Evolutionary conservation across 1,140 invertebrate species (phyloP).

Genomic region (Grapholita molesta): DNA sequence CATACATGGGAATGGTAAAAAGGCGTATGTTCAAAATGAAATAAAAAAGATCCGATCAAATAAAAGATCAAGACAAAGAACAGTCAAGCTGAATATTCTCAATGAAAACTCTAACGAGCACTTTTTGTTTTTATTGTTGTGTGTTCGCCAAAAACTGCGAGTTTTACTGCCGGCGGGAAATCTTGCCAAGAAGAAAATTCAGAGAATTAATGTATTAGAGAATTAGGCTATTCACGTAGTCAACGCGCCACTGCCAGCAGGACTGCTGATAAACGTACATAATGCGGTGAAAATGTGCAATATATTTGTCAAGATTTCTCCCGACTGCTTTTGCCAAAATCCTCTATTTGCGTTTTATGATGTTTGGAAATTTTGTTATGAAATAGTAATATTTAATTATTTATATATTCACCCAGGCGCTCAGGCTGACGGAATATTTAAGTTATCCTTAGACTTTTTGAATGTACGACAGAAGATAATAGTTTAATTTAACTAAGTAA

Average conservation of each 20-base stretch:
- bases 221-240: neutral
- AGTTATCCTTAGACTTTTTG: too few species aligned
- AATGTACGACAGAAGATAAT: too few species aligned
- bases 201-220: neutral
- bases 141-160: neutral
- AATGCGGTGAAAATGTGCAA: neutral
- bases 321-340: neutral
- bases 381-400: too few species aligned
- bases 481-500: too few species aligned
- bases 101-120: neutral
- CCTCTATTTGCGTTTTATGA: neutral
- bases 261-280: neutral
- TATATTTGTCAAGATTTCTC: neutral
- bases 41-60: too few species aligned
- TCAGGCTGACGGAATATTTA: too few species aligned
- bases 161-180: neutral
- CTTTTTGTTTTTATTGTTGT: neutral
- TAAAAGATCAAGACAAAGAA: too few species aligned
- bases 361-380: too few species aligned
- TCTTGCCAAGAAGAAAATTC: neutral
- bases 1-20: too few species aligned
- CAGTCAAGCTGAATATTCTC: neutral
- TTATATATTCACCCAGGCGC: too few species aligned
- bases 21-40: too few species aligned
- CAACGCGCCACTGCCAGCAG: neutral